Conservation (phyloP, 2,888 invertebrate genomes). For the Polyommatus icarus region DNA sequence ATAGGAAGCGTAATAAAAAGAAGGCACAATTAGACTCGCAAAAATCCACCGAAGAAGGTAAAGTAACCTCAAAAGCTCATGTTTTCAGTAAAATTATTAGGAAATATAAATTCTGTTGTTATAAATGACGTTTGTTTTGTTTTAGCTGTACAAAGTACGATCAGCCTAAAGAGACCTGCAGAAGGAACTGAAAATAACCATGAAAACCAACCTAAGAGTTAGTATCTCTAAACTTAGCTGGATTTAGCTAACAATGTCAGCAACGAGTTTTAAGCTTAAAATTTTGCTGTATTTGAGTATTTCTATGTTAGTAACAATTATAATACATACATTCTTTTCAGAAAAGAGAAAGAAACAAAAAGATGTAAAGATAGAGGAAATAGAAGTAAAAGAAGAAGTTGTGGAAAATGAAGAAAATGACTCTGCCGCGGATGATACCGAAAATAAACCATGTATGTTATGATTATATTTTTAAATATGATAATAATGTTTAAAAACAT, state of each 20-base stretch:
- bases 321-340: slow-evolving; percentile 39
- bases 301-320: neutral
- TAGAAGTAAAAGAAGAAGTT: slow-evolving; percentile 52
- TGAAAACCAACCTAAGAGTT: neutral
- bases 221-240: neutral
- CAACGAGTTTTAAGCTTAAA: neutral
- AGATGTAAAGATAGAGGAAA: slow-evolving; percentile 40
- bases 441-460: slow-evolving; percentile 56
- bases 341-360: slow-evolving; percentile 53
- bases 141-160: neutral
- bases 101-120: neutral
- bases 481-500: neutral
- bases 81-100: neutral
- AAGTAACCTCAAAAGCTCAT: slow-evolving; percentile 49
- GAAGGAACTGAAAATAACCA: neutral
- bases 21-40: slow-evolving; percentile 80
- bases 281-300: neutral
- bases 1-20: slow-evolving; percentile 87
- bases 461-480: neutral
- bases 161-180: neutral
- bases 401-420: slow-evolving; percentile 39
- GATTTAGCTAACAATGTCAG: neutral
- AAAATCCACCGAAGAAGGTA: slow-evolving; percentile 64
- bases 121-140: neutral
- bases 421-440: slow-evolving; percentile 45